Evolutionary conservation across 2,113 vertebrate genomes (phyloP).

Genomic region (Sinocyclocheilus anshuiensis): DNA sequence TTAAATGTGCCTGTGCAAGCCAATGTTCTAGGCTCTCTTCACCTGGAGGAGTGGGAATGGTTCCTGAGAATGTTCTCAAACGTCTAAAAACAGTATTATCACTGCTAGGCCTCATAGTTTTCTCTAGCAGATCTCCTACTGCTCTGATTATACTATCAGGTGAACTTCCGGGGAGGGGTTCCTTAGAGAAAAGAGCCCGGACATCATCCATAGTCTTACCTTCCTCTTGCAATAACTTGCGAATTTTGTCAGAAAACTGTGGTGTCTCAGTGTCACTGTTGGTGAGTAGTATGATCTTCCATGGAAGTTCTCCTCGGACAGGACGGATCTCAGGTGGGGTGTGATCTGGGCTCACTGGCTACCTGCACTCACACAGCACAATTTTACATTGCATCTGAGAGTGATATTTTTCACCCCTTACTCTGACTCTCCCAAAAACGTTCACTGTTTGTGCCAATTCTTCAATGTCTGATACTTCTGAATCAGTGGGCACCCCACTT

Average conservation of each 20-base stretch:
- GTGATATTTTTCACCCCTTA: not conserved
- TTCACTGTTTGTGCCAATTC: not conserved
- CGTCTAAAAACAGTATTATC: not conserved
- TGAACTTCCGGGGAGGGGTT: not conserved
- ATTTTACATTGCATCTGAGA: not conserved
- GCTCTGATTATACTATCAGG: not conserved
- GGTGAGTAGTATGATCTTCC: too few relatives aligned
- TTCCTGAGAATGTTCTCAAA: not conserved
- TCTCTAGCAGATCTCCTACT: not conserved
- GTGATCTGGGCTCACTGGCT: not conserved
- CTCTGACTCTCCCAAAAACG: not conserved
- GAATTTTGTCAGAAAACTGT: too few relatives aligned
- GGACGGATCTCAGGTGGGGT: not conserved
- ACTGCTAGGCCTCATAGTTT: not conserved
- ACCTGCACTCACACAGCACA: slow-evolving; percentile 8
- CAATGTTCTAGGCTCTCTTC: too few relatives aligned
- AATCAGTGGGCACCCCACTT: not conserved
- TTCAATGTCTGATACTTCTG: not conserved
- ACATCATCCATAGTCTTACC: not conserved
- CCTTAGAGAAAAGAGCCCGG: not conserved
- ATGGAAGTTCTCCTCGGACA: not conserved
- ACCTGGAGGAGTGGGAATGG: not conserved
- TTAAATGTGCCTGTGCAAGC: too few relatives aligned
- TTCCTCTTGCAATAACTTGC: not conserved
- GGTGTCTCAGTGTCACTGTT: too few relatives aligned